Base-by-base conservation (phyloP, 37 sponge, comb jelly and placozoan species). In the Beroe ovata region DNA sequence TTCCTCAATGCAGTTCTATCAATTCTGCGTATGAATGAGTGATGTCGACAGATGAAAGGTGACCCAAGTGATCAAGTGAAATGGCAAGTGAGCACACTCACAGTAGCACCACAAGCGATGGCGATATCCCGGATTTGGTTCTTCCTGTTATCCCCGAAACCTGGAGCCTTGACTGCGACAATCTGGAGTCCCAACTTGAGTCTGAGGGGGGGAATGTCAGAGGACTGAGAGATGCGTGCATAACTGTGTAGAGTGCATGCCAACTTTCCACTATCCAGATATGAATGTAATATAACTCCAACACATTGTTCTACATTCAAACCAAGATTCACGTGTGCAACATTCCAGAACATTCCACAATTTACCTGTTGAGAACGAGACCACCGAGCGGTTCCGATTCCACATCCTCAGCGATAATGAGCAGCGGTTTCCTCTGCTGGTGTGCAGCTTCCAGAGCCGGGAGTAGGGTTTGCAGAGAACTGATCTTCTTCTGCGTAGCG, bases 101-200 rank as follows among this genome's bases (percentile, higher is more conserved):
- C 91, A 19, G 40, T 91, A 21, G 39, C 93, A 26, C 97, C 97
- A 1, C 95, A 94, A 11, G 96, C 94, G 2, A 93, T 88, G 47
- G 99, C 99, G 72, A 97, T 94, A 90, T 97, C 99, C 19, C 91
- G 92, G 19, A 97, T 89, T 60, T 92, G 91, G 71, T 92, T 93
- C 92, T 95, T 95, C 22, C 99, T 90, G 72, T 97, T 97, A 88
- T 97, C 99, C 29, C 99, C 99, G 90, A 97, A 97, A 6, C 99
- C 99, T 28, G 99, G 99, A 47, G 99, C 95, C 88, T 97, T 97
- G 25, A 97, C 96, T 35, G 99, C 99, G 37, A 90, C 94, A 0
- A 97, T 92, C 62, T 94, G 95, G 0, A 97, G 92, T 0, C 99
- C 99, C 33, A 95, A 91, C 91, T 97, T 97, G 60, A 97, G 64